These are phyloP conservation scores for Percopsis omiscomaycus DNA, from an alignment of 2,797 vertebrate genomes.

Conservation along the genomic window DNA sequence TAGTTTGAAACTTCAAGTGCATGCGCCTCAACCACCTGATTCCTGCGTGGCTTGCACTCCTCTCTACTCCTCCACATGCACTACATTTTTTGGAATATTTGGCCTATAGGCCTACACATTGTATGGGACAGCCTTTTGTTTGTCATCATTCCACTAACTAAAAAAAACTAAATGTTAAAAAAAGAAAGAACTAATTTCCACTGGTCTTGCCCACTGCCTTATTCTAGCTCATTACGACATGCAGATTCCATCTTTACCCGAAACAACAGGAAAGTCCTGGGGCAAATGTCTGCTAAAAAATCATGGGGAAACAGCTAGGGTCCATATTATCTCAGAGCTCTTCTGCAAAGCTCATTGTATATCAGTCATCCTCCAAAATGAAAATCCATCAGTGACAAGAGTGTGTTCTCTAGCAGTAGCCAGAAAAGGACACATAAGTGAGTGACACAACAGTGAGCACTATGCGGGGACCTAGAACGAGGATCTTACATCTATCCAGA, in stretches of 20 bases:
- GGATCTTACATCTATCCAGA: constrained; percentile 71
- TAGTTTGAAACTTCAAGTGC: too few species aligned
- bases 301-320: constrained; percentile 88
- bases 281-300: constrained; percentile 89
- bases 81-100: too few species aligned
- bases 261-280: constrained; percentile 91
- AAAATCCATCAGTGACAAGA: constrained; percentile 49
- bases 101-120: too few species aligned
- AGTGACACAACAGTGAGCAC: constrained; percentile 66
- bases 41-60: too few species aligned
- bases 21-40: too few species aligned
- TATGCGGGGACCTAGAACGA: constrained; percentile 74
- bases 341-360: too few species aligned
- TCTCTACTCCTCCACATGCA: too few species aligned
- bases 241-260: constrained; percentile 95
- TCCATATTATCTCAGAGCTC: constrained; percentile 58
- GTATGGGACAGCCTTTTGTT: too few species aligned
- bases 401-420: constrained; percentile 57
- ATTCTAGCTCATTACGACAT: constrained; percentile 83
- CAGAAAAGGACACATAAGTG: too few species aligned
- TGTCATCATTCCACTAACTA: neutral
- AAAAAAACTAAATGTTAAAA: neutral
- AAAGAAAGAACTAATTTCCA: neutral
- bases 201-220: neutral
- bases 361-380: too few species aligned